A percentile compares a stretch with the other conserved stretches of the same genome.
phyloP scores from a whole-genome alignment of 1,140 invertebrate genomes.

The Lordiphosa mommai region DNA sequence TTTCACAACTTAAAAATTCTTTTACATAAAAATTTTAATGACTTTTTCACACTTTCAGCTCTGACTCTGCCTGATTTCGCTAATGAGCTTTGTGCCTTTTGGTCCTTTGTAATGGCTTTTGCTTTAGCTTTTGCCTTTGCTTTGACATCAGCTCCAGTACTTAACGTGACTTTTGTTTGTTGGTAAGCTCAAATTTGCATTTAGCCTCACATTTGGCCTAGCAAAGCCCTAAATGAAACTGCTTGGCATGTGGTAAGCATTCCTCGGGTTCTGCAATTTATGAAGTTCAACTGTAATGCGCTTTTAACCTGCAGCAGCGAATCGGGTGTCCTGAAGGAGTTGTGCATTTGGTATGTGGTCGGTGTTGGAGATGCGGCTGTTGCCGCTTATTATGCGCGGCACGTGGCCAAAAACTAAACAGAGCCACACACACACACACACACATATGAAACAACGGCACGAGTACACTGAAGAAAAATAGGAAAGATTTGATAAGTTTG shows the following conservation, averaged over 20 bases:
- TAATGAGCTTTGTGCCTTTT: slow-evolving; percentile 48
- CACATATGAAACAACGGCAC: slow-evolving; percentile 7
- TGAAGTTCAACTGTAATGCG: slow-evolving; percentile 72
- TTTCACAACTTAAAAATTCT: slow-evolving; percentile 9
- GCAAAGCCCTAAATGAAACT: slow-evolving; percentile 15
- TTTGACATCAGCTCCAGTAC: slow-evolving; percentile 39
- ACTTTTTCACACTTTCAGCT: slow-evolving; percentile 7
- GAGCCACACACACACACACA: slow-evolving; percentile 38
- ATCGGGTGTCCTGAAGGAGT: slow-evolving; percentile 6
- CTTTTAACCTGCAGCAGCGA: slow-evolving; percentile 57
- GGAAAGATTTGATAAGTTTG: not conserved
- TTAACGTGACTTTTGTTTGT: slow-evolving; percentile 29
- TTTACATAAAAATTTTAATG: slow-evolving; percentile 35
- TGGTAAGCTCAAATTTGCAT: slow-evolving; percentile 50
- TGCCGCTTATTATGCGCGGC: slow-evolving; percentile 60
- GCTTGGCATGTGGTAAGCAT: slow-evolving; percentile 53
- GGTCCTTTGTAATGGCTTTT: slow-evolving; percentile 9
- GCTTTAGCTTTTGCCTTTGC: slow-evolving; percentile 5
- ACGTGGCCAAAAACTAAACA: slow-evolving; percentile 66
- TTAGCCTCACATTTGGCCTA: slow-evolving; percentile 22
- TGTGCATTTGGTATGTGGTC: slow-evolving; percentile 37
- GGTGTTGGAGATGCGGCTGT: slow-evolving; percentile 17
- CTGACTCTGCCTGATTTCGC: slow-evolving; percentile 19
- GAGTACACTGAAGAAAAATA: not conserved
- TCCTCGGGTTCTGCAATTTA: slow-evolving; percentile 52